A percentile compares a stretch with the other conserved stretches of the same genome.
Evolutionary conservation across 2,797 vertebrate species (phyloP).

Genomic region (Leptoclinus maculatus): DNA sequence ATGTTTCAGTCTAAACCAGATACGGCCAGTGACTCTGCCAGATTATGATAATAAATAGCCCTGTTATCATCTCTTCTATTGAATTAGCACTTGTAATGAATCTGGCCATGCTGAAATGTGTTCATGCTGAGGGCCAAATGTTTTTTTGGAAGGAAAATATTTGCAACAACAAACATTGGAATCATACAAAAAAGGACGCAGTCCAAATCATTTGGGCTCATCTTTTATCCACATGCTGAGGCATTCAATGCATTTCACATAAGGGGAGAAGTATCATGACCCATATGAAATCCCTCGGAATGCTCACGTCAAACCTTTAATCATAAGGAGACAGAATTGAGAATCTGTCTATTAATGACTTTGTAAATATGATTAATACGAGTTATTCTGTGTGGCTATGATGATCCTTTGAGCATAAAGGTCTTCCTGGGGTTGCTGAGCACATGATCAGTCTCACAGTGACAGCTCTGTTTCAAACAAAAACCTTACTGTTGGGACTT

Average conservation of each 20-base stretch:
- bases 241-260: not conserved
- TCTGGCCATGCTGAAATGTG: slow-evolving; percentile 5
- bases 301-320: not conserved
- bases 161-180: not conserved
- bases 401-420: not conserved
- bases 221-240: not conserved
- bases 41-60: slow-evolving; percentile 12
- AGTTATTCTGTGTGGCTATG: not conserved
- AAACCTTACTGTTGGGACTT: not conserved
- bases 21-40: not conserved
- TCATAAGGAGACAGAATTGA: not conserved
- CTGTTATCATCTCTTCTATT: slow-evolving; percentile 3
- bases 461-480: not conserved
- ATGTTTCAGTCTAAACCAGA: slow-evolving; percentile 7
- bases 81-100: slow-evolving; percentile 16
- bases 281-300: not conserved
- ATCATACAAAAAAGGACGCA: not conserved
- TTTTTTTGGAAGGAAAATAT: not conserved
- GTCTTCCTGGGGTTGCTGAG: not conserved
- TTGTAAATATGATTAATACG: not conserved
- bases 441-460: not conserved
- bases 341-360: not conserved
- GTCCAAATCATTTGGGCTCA: not conserved
- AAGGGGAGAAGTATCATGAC: not conserved
- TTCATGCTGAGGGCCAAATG: slow-evolving; percentile 6